Base-by-base conservation (phyloP, 2,113 vertebrate species). In the Myanophis thanlyinensis region DNA sequence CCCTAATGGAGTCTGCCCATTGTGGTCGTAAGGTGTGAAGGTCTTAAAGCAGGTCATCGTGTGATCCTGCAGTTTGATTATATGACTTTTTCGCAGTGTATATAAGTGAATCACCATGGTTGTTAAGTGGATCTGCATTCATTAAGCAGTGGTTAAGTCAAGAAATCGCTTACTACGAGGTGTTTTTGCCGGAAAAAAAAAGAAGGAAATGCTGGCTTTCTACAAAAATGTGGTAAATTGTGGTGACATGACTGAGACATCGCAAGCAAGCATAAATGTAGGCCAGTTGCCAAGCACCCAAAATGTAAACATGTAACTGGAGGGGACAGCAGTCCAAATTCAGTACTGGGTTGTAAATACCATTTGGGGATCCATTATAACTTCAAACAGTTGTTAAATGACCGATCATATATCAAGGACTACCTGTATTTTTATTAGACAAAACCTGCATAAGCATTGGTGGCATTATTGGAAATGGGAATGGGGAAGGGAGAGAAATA, bases 401-500 rank as follows among this genome's bases (percentile, higher is more conserved):
- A 62, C 11, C 4, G 11, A 27, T 59, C 56, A 59, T 59, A 27
- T 27, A 59, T 3, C 9, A 30, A 30, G 59, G 11, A 62, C 1
- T 30, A n/a, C 27, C 27, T 62, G 27, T 62, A 48, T 30, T 48
- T 89, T 27, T 91, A 90, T 95, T n/a, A 84, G 15, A 23, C 44
- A 40, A 73, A 87, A 91, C 91, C 62, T 94, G 22, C 90, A 93
- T 85, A 0, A 0, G 51, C 3, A 67, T 15, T 91, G 5, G 35
- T 6, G 67, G 15, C 13, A 73, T 7, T 18, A 73, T 35, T 35
- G 5, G 67, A 73, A 73, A 73, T 35, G 62, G 62, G n/a, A 35
- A 5, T 73, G n/a, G 4, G 30, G 62, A 18, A 18, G 67, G n/a
- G 67, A 35, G 13, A 73, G 5, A 73, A 35, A 35, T 73, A 35